A percentile compares a stretch with the other conserved stretches of the same genome.
These are phyloP conservation scores for Melikaiella ostensackeni DNA, from an alignment of 2,888 invertebrate species.

Conservation along the genomic window DNA sequence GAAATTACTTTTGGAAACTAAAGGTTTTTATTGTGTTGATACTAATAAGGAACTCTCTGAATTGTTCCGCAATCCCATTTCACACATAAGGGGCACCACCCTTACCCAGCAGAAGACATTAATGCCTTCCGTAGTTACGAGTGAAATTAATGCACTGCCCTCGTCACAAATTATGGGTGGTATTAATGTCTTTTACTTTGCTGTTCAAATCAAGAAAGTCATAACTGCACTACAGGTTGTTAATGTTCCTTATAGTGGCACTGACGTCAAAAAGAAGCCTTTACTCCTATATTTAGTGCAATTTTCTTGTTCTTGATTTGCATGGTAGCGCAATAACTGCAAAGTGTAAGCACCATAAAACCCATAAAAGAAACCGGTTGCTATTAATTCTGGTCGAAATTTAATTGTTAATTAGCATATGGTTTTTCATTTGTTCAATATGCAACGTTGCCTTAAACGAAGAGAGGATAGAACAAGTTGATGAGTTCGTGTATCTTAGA, in stretches of 20 bases:
- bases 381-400: background rate
- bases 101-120: constrained; percentile 2
- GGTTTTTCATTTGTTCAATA: too few species aligned
- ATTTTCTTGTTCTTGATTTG: background rate
- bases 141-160: constrained; percentile 11
- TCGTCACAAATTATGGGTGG: constrained; percentile 13
- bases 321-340: background rate
- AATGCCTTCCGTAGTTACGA: constrained; percentile 25
- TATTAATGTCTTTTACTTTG: constrained; percentile 11
- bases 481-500: too few species aligned
- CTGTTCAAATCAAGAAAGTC: constrained; percentile 7
- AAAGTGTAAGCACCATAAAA: constrained; percentile 1
- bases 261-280: background rate
- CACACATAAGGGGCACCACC: background rate
- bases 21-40: background rate
- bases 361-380: background rate
- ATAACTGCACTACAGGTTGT: background rate
- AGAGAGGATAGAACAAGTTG: too few species aligned
- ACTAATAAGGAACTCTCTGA: background rate
- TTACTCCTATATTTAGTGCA: background rate
- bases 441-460: too few species aligned
- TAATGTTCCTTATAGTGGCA: background rate
- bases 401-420: background rate
- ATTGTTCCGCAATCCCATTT: constrained; percentile 2
- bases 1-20: background rate